A percentile compares a stretch with the other conserved stretches of the same genome.
Evolutionary conservation across 2,113 vertebrate genomes (phyloP).

Genomic region (Alces alces): DNA sequence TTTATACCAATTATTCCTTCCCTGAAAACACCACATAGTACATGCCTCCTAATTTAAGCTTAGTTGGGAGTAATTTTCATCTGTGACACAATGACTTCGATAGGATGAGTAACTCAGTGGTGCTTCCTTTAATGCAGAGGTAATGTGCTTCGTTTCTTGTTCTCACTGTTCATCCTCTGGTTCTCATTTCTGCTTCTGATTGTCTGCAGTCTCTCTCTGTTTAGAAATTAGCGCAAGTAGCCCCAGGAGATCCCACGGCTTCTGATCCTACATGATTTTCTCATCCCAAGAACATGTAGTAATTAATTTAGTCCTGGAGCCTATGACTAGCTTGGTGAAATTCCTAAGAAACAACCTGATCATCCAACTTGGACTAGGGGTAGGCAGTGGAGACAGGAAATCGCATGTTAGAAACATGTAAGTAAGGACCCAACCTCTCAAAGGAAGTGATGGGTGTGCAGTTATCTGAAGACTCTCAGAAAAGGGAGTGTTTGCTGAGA

Average conservation of each 20-base stretch:
- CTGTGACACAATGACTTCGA: neutral
- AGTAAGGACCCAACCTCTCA: neutral
- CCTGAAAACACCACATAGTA: neutral
- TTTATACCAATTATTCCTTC: neutral
- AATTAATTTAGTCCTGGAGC: neutral
- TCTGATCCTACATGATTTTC: neutral
- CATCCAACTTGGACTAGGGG: neutral
- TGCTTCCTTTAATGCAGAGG: neutral
- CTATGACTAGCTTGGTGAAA: neutral
- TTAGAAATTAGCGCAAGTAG: neutral
- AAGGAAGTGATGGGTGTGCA: neutral
- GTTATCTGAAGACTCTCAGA: neutral
- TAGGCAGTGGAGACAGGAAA: neutral
- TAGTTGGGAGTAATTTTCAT: neutral
- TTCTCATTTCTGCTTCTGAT: neutral
- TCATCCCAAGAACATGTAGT: neutral
- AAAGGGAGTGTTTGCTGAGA: neutral
- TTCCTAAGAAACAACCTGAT: neutral
- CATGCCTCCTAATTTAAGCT: neutral
- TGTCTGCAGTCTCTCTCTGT: neutral
- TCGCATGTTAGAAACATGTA: neutral
- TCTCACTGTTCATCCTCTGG: neutral
- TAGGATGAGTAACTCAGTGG: neutral
- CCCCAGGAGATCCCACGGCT: neutral
- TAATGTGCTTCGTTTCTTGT: neutral